A percentile compares a stretch with the other conserved stretches of the same genome.
These are phyloP conservation scores for Doryteuthis pealeii DNA, from an alignment of 1,140 invertebrate species.

Conservation along the genomic window DNA sequence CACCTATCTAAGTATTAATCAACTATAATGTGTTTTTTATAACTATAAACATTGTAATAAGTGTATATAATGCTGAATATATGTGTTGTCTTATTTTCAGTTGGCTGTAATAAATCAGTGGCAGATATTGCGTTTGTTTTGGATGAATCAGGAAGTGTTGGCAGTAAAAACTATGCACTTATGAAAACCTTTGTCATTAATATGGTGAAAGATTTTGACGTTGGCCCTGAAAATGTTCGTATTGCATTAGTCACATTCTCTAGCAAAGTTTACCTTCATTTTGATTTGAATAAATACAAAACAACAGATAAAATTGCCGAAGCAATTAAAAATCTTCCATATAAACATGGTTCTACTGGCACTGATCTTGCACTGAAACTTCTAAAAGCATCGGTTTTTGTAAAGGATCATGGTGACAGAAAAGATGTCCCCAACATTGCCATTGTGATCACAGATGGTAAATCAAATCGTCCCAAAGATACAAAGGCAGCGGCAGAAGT, in stretches of 20 bases:
- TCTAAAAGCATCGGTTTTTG: slow-evolving; percentile 25
- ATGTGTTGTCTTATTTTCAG: slow-evolving; percentile 9
- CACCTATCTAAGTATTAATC: too few species aligned
- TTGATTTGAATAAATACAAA: slow-evolving; percentile 17
- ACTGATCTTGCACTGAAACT: slow-evolving; percentile 30
- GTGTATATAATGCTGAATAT: too few species aligned
- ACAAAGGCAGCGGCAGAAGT: slow-evolving; percentile 22
- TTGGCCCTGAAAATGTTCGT: background rate
- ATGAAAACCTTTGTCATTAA: slow-evolving; percentile 22
- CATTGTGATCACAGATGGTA: slow-evolving; percentile 42
- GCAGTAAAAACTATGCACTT: slow-evolving; percentile 8
- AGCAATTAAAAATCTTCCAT: slow-evolving; percentile 22
- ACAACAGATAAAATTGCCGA: slow-evolving; percentile 16
- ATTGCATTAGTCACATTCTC: slow-evolving; percentile 18
- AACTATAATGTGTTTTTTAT: too few species aligned
- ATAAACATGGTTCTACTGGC: slow-evolving; percentile 22
- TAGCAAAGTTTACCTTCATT: slow-evolving; percentile 11
- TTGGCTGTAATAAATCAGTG: slow-evolving; percentile 17
- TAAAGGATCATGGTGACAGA: slow-evolving; percentile 26
- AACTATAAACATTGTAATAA: too few species aligned
- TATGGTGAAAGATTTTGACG: slow-evolving; percentile 24
- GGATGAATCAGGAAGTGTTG: slow-evolving; percentile 28
- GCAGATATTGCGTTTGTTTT: slow-evolving; percentile 30
- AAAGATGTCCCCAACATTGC: slow-evolving; percentile 29
- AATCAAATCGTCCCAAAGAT: slow-evolving; percentile 26